Evolutionary conservation across 2,888 invertebrate species (phyloP).

Genomic region (Tribolium freemani): DNA sequence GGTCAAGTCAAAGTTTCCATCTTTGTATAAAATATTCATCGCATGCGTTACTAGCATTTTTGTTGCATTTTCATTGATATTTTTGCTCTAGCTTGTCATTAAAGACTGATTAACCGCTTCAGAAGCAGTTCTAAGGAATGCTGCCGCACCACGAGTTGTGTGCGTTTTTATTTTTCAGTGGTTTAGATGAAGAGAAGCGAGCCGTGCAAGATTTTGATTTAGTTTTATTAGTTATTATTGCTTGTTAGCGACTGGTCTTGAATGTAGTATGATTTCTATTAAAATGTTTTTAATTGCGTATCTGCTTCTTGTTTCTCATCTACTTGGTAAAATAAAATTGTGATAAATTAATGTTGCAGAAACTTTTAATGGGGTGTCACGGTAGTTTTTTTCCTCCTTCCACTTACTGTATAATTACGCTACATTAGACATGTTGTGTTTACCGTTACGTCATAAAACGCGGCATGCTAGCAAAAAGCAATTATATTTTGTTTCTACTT

Average conservation of each 20-base stretch:
- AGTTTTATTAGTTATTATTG: slow-evolving; percentile 31
- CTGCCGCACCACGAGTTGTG: slow-evolving; percentile 18
- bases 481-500: slow-evolving; percentile 33
- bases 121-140: slow-evolving; percentile 30
- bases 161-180: slow-evolving; percentile 13
- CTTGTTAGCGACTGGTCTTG: slow-evolving; percentile 32
- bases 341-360: slow-evolving; percentile 52
- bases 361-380: slow-evolving; percentile 51
- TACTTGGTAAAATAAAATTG: slow-evolving; percentile 40
- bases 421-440: slow-evolving; percentile 42
- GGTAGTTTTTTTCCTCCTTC: slow-evolving; percentile 26
- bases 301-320: slow-evolving; percentile 37
- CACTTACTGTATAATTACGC: slow-evolving; percentile 33
- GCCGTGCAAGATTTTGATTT: slow-evolving; percentile 24
- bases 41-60: slow-evolving; percentile 12
- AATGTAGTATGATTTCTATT: slow-evolving; percentile 36
- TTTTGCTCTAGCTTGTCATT: slow-evolving; percentile 24
- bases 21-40: slow-evolving; percentile 14
- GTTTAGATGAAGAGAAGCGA: slow-evolving; percentile 7
- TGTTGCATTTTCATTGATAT: slow-evolving; percentile 22
- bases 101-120: slow-evolving; percentile 26
- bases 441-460: slow-evolving; percentile 42
- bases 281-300: slow-evolving; percentile 39
- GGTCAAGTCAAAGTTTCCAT: neutral
- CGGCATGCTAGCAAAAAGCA: slow-evolving; percentile 39